These are phyloP conservation scores for western clawed frog (Xenopus tropicalis) DNA, from an alignment of 2,113 vertebrate genomes.

Conservation along the genomic window UCB_Xtro_10.0 CM004443.2:151559001-151559500, in stretches of 20 bases:
- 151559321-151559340: constrained; percentile 79
- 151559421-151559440: constrained; percentile 31
- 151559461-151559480: constrained; percentile 94
- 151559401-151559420: too few species aligned
- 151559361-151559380: constrained; percentile 75
- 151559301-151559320: constrained; percentile 83
- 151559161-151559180: background rate
- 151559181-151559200: background rate
- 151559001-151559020: too few species aligned
- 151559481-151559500: constrained; percentile 89
- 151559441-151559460: constrained; percentile 91
- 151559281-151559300: constrained; percentile 78
- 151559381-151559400: background rate
- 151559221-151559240: constrained; percentile 64
- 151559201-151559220: background rate
- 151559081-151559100: constrained; percentile 75
- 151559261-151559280: constrained; percentile 82
- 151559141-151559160: constrained; percentile 69
- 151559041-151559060: constrained; percentile 85
- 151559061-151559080: constrained; percentile 78
- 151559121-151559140: constrained; percentile 84
- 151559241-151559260: constrained; percentile 73
- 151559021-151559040: constrained; percentile 72
- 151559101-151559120: constrained; percentile 88
- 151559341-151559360: constrained; percentile 83